Evolutionary conservation across 2,888 invertebrate species (phyloP), one percentile per base, ranked within the genome.

Genomic region (Agonopterix alstromeriana): DNA sequence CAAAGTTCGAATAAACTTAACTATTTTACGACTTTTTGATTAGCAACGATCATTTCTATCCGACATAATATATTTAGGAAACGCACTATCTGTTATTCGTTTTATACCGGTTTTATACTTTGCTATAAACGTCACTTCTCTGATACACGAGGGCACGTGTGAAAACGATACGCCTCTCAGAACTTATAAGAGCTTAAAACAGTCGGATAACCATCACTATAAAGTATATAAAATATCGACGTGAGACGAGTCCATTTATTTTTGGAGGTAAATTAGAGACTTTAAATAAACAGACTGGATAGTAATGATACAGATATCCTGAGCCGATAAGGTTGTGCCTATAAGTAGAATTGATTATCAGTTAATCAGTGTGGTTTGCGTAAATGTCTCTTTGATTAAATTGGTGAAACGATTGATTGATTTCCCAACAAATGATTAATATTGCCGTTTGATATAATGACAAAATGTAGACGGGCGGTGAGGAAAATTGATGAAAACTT

Each of bases 211-310:
- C 61, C 62, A 65, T 73, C 70, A 65, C 60, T 65, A 67, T 83
- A 75, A 82, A 79, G 60, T 71, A 59, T 73, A 70, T 77, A 78
- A 82, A 80, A 78, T 84, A 84, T 81, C 69, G 78, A 70, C 65
- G 65, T 55, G 54, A 59, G 27, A 56, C 63, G 45, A 59, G 63
- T 58, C 53, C 44, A 50, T 64, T 60, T 83, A 83, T 83, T 78
- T 82, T 74, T 58, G 68, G 74, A 61, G 61, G 57, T 57, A 56
- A 54, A 57, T 57, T 60, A 67, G 53, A 60, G 65, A 71, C 48
- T 59, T 52, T 27, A 43, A 47, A 45, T 53, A 48, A 45, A 48
- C 51, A 68, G 68, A 68, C 35, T 49, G 43, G 56, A 40, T 52
- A 63, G 42, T n/a, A 12, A 8, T 4, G 10, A 12, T 2, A 42